Base-by-base conservation (phyloP, 2,888 invertebrate species). In the Aphrophora alni region DNA sequence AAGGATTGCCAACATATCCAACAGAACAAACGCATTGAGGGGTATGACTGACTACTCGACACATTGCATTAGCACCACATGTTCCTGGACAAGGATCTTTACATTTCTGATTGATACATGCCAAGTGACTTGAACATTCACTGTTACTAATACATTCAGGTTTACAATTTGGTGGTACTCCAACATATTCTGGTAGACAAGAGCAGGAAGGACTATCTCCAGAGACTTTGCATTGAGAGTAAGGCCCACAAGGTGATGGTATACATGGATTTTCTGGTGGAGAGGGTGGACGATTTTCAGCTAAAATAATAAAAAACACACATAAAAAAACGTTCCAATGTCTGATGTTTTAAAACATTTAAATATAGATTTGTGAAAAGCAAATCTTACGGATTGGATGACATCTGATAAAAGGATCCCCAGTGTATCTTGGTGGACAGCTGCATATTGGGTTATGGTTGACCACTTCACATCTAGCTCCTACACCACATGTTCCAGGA, bases 31-130 rank as follows among this genome's bases (percentile, higher is more conserved):
- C 87, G 84, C 90, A 90, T 71, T 88, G 87, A 21, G 90, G 89
- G 0, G 97, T 92, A 88, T 97, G 97, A 87, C 96, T 95, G 85
- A 92, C 91, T 1, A 96, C 95, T 80, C 92, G 92, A 88, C 97
- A 97, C 87, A 94, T 92, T 3, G 96, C 94, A 87, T 95, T 94
- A 77, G 93, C 89, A 59, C 95, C 95, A 88, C 95, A 95, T 82
- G 93, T 92, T 84, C 95, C 95, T 38, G 91, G 91, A 86, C 95
- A 95, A 21, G 94, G 94, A 88, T 95, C 92, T 24, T 91, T 87
- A 86, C 95, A 95, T 86, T 92, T 93, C 87, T 93, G 93, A 86
- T 92, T 91, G 27, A 93, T 90, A 88, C 95, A 95, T 68, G 94
- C 93, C 86, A 89, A 91, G 85, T 92, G 91, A 79, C 91, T 89